Evolutionary conservation across 2,888 invertebrate species (phyloP).

Genomic region (Pyralis farinalis): DNA sequence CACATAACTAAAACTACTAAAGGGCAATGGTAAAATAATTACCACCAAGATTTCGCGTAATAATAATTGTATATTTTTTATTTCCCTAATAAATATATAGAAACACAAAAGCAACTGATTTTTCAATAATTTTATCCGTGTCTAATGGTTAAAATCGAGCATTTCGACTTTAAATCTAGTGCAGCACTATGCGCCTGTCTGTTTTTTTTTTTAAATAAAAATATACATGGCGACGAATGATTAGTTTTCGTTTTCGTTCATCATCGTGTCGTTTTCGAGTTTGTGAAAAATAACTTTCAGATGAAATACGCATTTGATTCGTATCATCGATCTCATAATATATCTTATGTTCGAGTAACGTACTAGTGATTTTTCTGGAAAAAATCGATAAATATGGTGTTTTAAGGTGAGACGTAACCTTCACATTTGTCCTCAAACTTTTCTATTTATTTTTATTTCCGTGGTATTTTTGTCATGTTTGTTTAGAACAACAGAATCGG

Average conservation of each 20-base stretch:
- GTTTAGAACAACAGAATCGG: not conserved
- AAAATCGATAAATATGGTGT: slow-evolving; percentile 38
- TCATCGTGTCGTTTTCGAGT: slow-evolving; percentile 2
- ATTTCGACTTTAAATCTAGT: no score
- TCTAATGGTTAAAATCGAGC: no score
- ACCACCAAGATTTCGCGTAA: no score
- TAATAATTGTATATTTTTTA: no score
- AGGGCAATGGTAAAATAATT: no score
- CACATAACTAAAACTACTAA: no score
- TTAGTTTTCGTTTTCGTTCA: not conserved
- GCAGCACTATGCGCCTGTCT: no score
- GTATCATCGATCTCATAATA: not conserved
- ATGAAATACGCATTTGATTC: slow-evolving; percentile 3
- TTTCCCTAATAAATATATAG: no score
- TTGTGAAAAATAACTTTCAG: slow-evolving; percentile 4
- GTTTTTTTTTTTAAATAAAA: no score
- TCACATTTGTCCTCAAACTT: slow-evolving; percentile 44
- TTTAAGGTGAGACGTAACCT: slow-evolving; percentile 52
- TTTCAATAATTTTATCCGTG: no score
- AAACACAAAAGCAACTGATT: no score
- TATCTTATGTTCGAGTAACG: not conserved
- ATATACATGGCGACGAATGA: slow-evolving; percentile 1
- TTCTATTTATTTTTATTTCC: slow-evolving; percentile 37
- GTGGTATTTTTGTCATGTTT: not conserved
- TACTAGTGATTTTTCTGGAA: slow-evolving; percentile 11